These are phyloP conservation scores for Icerya purchasi DNA, from an alignment of 2,888 invertebrate genomes.

Conservation along the genomic window DNA sequence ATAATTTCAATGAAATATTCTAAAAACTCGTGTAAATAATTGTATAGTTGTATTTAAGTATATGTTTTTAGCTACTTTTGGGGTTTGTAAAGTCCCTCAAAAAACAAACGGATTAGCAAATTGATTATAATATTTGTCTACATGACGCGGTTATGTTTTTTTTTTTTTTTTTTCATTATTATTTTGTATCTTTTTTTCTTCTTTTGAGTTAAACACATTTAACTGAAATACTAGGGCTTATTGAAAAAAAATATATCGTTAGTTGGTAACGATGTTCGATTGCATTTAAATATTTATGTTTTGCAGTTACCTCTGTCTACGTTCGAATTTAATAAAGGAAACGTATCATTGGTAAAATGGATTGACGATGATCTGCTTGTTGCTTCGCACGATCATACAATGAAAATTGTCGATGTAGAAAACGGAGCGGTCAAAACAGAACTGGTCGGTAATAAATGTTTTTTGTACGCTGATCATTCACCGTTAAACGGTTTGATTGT, in stretches of 20 bases:
- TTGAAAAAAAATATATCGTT: not conserved
- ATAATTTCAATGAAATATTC: too few relatives aligned
- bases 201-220: too few relatives aligned
- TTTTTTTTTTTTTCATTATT: too few relatives aligned
- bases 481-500: constrained; percentile 47
- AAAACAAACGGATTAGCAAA: too few relatives aligned
- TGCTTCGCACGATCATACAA: constrained; percentile 85
- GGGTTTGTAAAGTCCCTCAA: too few relatives aligned
- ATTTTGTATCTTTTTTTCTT: too few relatives aligned
- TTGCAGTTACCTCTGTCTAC: constrained; percentile 59
- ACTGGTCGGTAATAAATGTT: constrained; percentile 69
- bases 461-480: constrained; percentile 69
- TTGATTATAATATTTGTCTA: too few relatives aligned
- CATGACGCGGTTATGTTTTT: too few relatives aligned
- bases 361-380: constrained; percentile 53
- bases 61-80: too few relatives aligned
- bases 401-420: constrained; percentile 84
- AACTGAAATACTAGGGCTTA: too few relatives aligned
- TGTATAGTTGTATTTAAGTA: too few relatives aligned
- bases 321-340: constrained; percentile 79
- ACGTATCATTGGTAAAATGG: constrained; percentile 69
- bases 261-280: not conserved
- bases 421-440: constrained; percentile 62
- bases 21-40: too few relatives aligned
- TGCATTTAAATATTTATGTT: constrained; percentile 10